Percentiles rank a stretch among this genome's conserved stretches.
These are phyloP conservation scores for Achlya flavicornis DNA, from an alignment of 2,888 invertebrate species.

Conservation along the genomic window DNA sequence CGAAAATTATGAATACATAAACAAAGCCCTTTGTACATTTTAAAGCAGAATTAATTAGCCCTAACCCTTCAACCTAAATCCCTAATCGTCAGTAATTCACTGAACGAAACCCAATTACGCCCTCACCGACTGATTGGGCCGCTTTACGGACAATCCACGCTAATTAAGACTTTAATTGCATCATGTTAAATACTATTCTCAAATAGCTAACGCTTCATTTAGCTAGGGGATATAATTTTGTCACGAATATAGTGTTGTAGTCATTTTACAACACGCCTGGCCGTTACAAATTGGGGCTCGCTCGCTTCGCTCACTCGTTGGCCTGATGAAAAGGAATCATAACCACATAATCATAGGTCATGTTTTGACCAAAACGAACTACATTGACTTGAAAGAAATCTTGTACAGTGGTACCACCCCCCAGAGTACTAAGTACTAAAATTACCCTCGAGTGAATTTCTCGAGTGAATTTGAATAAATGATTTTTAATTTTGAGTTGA, in stretches of 20 bases:
- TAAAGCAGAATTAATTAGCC: background rate
- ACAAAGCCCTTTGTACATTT: conserved; percentile 8
- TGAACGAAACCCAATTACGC: conserved; percentile 12
- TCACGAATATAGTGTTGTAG: background rate
- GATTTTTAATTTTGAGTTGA: too few species aligned
- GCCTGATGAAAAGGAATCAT: too few species aligned
- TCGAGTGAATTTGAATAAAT: too few species aligned
- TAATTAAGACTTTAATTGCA: conserved; percentile 42
- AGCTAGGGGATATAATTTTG: conserved; percentile 29
- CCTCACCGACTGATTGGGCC: conserved; percentile 16
- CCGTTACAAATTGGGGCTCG: too few species aligned
- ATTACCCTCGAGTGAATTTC: too few species aligned
- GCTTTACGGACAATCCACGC: conserved; percentile 24
- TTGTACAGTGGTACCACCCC: too few species aligned
- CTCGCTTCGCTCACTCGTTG: too few species aligned
- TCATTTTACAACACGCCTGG: too few species aligned
- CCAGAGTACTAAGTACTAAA: too few species aligned
- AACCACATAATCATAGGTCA: too few species aligned
- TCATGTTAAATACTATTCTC: conserved; percentile 35
- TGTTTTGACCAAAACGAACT: too few species aligned
- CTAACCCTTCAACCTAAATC: conserved; percentile 1
- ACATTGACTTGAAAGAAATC: too few species aligned
- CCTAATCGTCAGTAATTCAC: background rate
- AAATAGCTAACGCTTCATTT: conserved; percentile 27
- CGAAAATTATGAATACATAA: conserved; percentile 1